phyloP scores from a whole-genome alignment of 2,113 vertebrate genomes.

The Hyperoodon ampullatus region DNA sequence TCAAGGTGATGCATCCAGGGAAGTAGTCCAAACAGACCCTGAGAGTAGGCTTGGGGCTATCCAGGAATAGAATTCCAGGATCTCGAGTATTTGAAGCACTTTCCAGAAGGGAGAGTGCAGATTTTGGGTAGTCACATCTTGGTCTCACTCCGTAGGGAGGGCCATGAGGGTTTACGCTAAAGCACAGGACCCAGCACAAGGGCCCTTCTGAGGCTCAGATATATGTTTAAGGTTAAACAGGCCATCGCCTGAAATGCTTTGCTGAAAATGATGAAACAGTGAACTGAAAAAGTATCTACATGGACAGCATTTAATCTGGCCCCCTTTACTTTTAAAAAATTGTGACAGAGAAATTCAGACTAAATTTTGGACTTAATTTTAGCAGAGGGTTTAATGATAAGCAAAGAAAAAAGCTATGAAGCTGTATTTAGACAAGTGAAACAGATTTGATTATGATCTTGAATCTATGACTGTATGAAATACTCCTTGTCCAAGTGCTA shows the following conservation, averaged over 20 bases:
- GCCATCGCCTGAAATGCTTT: not conserved
- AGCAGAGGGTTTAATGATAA: not conserved
- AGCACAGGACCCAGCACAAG: not conserved
- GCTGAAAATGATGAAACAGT: not conserved
- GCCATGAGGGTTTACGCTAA: not conserved
- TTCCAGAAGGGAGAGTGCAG: not conserved
- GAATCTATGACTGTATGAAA: not conserved
- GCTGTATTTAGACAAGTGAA: not conserved
- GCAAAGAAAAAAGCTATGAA: not conserved
- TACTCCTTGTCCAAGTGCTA: not conserved
- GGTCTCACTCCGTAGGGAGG: not conserved
- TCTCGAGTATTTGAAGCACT: not conserved
- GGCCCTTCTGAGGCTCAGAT: not conserved
- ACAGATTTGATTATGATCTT: not conserved
- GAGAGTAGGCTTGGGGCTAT: not conserved
- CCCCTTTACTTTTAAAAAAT: conserved; percentile 29
- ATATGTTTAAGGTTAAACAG: not conserved
- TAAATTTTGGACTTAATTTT: conserved; percentile 14
- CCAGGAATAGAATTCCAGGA: not conserved
- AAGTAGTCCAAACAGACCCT: not conserved
- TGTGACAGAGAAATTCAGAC: not conserved
- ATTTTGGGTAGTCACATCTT: not conserved
- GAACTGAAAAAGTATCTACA: not conserved
- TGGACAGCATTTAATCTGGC: not conserved
- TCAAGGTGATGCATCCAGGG: not conserved